phyloP scores from a whole-genome alignment of 2,113 vertebrate genomes.

The Saccopteryx bilineata region DNA sequence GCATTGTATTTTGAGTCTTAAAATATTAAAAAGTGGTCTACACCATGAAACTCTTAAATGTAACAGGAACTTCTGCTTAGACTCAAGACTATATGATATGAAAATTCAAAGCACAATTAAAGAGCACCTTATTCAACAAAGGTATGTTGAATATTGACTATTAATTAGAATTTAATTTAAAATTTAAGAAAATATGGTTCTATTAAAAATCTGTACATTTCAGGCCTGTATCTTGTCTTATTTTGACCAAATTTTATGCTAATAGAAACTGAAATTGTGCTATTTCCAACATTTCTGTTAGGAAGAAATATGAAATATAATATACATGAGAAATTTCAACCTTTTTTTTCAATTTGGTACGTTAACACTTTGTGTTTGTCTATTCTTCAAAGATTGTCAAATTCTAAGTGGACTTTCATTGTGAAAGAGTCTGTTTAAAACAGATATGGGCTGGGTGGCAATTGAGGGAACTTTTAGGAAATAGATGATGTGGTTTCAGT shows the following conservation, averaged over 20 bases:
- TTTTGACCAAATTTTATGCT: neutral
- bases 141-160: neutral
- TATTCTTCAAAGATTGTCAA: constrained; percentile 1
- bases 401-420: constrained; percentile 13
- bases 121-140: neutral
- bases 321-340: neutral
- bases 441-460: neutral
- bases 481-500: neutral
- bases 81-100: neutral
- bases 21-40: neutral
- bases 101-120: neutral
- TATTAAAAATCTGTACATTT: constrained; percentile 11
- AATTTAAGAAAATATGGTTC: neutral
- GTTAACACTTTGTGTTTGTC: neutral
- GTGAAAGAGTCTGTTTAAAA: neutral
- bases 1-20: neutral
- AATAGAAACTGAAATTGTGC: neutral
- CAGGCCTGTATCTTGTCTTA: neutral
- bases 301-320: constrained; percentile 14
- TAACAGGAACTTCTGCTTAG: constrained; percentile 3
- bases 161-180: neutral
- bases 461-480: neutral
- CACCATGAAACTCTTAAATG: neutral
- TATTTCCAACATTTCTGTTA: constrained; percentile 2
- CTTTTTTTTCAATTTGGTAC: neutral